Base-by-base conservation (phyloP, 2,113 vertebrate genomes). In the Baryphthengus martii region DNA sequence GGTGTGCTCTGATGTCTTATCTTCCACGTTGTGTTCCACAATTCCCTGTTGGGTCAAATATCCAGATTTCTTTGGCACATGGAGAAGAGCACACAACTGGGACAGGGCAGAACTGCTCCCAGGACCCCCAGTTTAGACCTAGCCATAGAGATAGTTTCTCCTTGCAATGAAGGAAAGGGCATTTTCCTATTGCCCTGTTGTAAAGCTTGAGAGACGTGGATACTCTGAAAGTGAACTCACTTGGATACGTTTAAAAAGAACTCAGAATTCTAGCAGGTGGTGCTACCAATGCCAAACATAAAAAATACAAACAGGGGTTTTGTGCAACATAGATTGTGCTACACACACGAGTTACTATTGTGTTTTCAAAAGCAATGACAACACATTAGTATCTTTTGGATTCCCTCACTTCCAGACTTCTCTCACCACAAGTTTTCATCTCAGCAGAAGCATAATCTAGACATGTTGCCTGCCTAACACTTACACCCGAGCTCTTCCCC, bases 351-450 rank as follows among this genome's bases (percentile, higher is more conserved):
- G 12, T 25, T 45, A 1, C 6, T 59, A 28, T 8, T 10, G 1
- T 7, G 9, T 58, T 91, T 93, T 66, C 28, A 82, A 68, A 63
- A 23, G 8, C 28, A 87, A 44, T 29, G 53, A 63, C 23, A 62
- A 29, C 5, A 3, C 10, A 2, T 67, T 42, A 16, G 9, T 26
- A 28, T 26, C 11, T 50, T 89, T 62, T 1, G 0, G 1, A 10
- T n/a, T 56, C 16, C 29, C 5, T 4, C 6, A 39, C 14, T 88
- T 83, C 5, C 58, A 88, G 29, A 35, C 58, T 82, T 84, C 18
- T 81, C 18, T 26, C 17, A 2, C 29, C 17, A n/a, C 18, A 65
- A 47, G 23, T 82, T 67, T 88, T 39, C 10, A 42, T 58, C 78
- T 89, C 40, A 76, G 25, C 28, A 67, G 24, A 68, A 88, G 26